phyloP scores from a whole-genome alignment of 1,140 invertebrate genomes.

The Drosophila bifasciata region DNA sequence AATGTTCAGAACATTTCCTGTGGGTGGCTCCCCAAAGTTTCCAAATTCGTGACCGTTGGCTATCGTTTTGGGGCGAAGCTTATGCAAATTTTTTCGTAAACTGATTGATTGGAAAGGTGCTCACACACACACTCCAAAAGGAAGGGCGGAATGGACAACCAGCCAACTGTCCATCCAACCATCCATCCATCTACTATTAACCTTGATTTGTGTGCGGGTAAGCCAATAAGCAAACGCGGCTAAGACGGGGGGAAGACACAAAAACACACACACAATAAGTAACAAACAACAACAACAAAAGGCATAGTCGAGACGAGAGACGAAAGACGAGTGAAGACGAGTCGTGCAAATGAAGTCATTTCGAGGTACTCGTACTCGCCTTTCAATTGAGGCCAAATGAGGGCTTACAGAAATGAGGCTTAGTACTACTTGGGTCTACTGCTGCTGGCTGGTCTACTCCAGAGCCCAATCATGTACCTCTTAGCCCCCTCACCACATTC shows the following conservation, averaged over 20 bases:
- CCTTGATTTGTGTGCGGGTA: constrained; percentile 61
- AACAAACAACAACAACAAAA: constrained; percentile 2
- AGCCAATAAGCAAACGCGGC: constrained; percentile 24
- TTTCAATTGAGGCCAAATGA: constrained; percentile 61
- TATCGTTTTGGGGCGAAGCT: constrained; percentile 6
- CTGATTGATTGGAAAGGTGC: constrained; percentile 75
- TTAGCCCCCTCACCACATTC: too few relatives aligned
- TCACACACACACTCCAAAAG: constrained; percentile 15
- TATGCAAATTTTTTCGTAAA: constrained; percentile 65
- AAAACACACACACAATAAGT: constrained; percentile 30
- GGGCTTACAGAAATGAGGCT: constrained; percentile 9
- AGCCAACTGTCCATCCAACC: too few relatives aligned
- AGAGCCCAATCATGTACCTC: constrained; percentile 25
- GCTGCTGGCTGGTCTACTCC: constrained; percentile 3
- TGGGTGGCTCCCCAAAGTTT: background rate
- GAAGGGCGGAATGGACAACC: constrained; percentile 1
- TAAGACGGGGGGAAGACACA: too few relatives aligned
- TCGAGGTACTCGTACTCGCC: constrained; percentile 43
- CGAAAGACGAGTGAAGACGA: too few relatives aligned
- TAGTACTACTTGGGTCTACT: background rate
- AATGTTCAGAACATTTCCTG: constrained; percentile 8
- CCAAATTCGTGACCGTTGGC: constrained; percentile 26
- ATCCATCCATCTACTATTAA: constrained; percentile 47
- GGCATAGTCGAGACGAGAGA: too few relatives aligned
- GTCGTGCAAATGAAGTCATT: constrained; percentile 79